Evolutionary conservation across 2,888 invertebrate species (phyloP).

Genomic region (Nysson spinosus): DNA sequence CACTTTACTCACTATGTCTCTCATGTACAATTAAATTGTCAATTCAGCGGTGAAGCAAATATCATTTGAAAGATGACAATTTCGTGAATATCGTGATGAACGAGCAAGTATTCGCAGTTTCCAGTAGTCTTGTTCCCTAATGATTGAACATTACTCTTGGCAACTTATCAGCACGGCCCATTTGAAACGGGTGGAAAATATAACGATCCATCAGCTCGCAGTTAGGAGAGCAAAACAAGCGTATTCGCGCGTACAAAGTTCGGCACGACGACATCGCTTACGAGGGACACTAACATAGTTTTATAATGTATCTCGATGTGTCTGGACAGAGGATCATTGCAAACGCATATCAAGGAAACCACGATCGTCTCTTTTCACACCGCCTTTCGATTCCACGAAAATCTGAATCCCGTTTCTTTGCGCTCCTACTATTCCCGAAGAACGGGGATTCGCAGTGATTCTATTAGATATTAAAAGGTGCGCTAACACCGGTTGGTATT

Average conservation of each 20-base stretch:
- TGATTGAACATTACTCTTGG: constrained; percentile 11
- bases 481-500: constrained; percentile 43
- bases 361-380: not conserved
- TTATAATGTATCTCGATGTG: too few relatives aligned
- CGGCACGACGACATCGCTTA: constrained; percentile 29
- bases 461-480: constrained; percentile 36
- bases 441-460: constrained; percentile 40
- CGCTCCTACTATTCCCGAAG: constrained; percentile 36
- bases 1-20: constrained; percentile 14
- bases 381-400: not conserved
- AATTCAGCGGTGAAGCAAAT: constrained; percentile 7
- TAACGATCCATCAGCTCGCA: constrained; percentile 5
- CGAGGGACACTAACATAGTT: constrained; percentile 38
- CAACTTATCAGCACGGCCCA: constrained; percentile 15
- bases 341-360: constrained; percentile 17
- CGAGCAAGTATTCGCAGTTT: not conserved
- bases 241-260: constrained; percentile 37
- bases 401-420: not conserved
- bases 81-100: constrained; percentile 5
- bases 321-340: constrained; percentile 42
- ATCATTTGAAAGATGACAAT: constrained; percentile 18
- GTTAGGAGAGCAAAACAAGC: constrained; percentile 25
- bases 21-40: constrained; percentile 17
- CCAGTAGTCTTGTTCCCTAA: constrained; percentile 4
- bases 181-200: constrained; percentile 23